These are phyloP conservation scores for Balaenoptera acutorostrata DNA, from an alignment of 2,113 vertebrate genomes.

Conservation along the genomic window DNA sequence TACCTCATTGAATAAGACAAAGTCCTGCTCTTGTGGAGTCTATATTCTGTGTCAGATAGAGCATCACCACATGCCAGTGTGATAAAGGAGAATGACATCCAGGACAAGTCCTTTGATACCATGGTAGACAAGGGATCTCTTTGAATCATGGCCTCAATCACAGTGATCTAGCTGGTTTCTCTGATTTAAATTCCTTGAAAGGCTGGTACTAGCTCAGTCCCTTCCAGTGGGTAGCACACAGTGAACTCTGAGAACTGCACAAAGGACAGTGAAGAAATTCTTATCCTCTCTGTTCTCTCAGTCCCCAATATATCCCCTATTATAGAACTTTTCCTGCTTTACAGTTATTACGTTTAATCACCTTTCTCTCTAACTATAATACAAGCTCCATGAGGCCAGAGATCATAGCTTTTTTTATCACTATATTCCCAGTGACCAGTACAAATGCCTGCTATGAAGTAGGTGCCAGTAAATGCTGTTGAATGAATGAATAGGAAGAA, in stretches of 20 bases:
- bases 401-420: not conserved
- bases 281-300: not conserved
- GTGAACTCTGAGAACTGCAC: not conserved
- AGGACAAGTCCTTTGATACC: not conserved
- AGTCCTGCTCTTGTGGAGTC: not conserved
- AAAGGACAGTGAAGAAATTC: not conserved
- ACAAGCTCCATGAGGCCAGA: not conserved
- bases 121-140: not conserved
- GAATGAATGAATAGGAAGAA: not conserved
- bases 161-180: not conserved
- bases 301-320: not conserved
- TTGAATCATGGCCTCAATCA: not conserved
- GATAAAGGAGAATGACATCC: not conserved
- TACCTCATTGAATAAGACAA: not conserved
- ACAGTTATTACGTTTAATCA: not conserved
- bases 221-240: not conserved
- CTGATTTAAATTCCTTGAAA: not conserved
- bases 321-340: not conserved
- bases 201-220: not conserved
- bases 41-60: not conserved
- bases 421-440: not conserved
- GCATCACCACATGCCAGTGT: not conserved
- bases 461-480: not conserved
- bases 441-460: not conserved
- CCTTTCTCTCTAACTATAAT: not conserved